Evolutionary conservation across 2,797 vertebrate genomes (phyloP).

Genomic region (Macropodus opercularis): DNA sequence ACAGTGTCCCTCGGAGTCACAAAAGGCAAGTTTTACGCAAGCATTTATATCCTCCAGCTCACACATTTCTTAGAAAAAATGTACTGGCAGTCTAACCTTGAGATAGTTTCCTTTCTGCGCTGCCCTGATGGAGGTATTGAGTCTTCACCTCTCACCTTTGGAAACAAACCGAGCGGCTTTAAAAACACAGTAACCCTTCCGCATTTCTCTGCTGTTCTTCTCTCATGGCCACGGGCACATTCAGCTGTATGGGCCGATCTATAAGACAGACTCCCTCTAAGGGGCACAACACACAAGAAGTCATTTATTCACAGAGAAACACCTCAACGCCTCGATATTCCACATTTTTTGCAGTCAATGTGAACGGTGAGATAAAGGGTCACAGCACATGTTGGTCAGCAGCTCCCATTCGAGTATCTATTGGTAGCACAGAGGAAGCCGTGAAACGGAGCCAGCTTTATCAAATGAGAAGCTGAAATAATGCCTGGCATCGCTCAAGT

Average conservation of each 20-base stretch:
- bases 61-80: constrained; percentile 58
- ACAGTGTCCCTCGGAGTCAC: constrained; percentile 52
- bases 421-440: constrained; percentile 8
- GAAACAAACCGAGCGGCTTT: constrained; percentile 66
- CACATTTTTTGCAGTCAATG: constrained; percentile 13
- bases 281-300: constrained; percentile 55
- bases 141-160: constrained; percentile 69
- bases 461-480: constrained; percentile 24
- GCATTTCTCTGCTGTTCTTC: constrained; percentile 52
- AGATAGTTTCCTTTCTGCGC: constrained; percentile 69
- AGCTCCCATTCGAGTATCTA: constrained; percentile 21
- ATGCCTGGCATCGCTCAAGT: constrained; percentile 15
- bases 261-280: constrained; percentile 45
- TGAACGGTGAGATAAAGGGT: constrained; percentile 44
- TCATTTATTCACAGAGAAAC: constrained; percentile 60
- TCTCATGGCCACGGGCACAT: constrained; percentile 70
- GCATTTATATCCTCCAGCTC: constrained; percentile 56
- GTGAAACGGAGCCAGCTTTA: constrained; percentile 12
- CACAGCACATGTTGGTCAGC: constrained; percentile 31
- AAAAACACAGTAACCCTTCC: constrained; percentile 58
- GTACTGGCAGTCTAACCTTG: constrained; percentile 72
- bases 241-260: constrained; percentile 58
- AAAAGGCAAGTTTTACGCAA: constrained; percentile 66
- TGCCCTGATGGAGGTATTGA: constrained; percentile 71
- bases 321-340: constrained; percentile 38